Evolutionary conservation across 2,888 invertebrate genomes (phyloP).

Genomic region (Drosophila ochracea): DNA sequence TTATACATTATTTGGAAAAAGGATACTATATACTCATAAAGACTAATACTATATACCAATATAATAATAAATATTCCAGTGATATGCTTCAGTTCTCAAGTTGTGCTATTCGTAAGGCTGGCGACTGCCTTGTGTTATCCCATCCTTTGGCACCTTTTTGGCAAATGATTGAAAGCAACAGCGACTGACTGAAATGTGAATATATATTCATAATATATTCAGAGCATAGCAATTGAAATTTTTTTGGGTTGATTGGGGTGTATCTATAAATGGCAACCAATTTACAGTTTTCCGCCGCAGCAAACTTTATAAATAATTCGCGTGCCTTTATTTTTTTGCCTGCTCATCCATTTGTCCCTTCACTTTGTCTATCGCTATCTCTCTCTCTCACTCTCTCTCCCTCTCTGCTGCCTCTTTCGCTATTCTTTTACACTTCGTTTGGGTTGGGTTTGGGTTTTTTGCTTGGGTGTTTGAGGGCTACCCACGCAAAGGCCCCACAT

Average conservation of each 20-base stretch:
- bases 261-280: slow-evolving; percentile 67
- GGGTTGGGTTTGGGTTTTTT: not conserved
- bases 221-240: slow-evolving; percentile 13
- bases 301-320: slow-evolving; percentile 65
- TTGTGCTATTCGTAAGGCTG: not conserved
- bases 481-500: slow-evolving; percentile 65
- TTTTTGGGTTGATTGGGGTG: slow-evolving; percentile 17
- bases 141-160: not conserved
- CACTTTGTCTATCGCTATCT: slow-evolving; percentile 30
- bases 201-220: slow-evolving; percentile 8
- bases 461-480: slow-evolving; percentile 7
- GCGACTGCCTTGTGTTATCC: not conserved
- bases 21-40: not conserved
- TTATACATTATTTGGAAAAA: not conserved
- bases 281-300: slow-evolving; percentile 68
- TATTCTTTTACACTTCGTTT: not conserved
- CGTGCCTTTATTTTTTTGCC: slow-evolving; percentile 37
- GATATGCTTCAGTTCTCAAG: not conserved
- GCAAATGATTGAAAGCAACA: slow-evolving; percentile 36
- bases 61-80: not conserved
- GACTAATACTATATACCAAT: not conserved
- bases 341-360: slow-evolving; percentile 55
- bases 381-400: not conserved
- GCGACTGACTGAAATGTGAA: slow-evolving; percentile 2
- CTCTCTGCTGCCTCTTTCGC: not conserved